Percentiles rank a stretch among this genome's conserved stretches.
Conservation (phyloP, 2,113 vertebrate species). For the Tricholaema leucomelas region DNA sequence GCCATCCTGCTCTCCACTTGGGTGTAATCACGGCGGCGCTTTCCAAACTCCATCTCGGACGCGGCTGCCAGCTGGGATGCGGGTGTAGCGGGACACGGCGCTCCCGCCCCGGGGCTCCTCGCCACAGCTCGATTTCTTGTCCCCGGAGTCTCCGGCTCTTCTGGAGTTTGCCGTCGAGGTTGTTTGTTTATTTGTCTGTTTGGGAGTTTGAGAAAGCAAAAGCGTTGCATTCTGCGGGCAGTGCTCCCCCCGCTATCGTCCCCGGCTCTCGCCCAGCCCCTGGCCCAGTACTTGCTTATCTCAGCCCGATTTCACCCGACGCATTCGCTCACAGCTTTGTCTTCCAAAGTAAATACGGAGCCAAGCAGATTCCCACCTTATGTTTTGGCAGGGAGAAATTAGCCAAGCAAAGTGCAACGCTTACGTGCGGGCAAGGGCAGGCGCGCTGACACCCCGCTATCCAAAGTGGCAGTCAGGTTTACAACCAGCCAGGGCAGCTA, state of each 20-base stretch:
- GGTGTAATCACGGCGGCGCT: slow-evolving; percentile 75
- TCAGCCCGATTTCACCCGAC: neutral
- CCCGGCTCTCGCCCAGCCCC: neutral
- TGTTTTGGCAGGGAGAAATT: slow-evolving; percentile 39
- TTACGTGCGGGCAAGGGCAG: neutral
- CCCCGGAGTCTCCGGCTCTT: neutral
- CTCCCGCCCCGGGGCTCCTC: neutral
- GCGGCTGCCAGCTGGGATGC: slow-evolving; percentile 70
- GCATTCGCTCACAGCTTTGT: neutral
- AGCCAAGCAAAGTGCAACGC: slow-evolving; percentile 6
- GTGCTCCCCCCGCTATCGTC: neutral
- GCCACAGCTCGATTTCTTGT: neutral
- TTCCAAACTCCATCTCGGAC: no score
- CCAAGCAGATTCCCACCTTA: slow-evolving; percentile 20
- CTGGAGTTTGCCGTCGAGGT: neutral
- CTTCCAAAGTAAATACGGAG: neutral
- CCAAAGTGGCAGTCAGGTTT: neutral
- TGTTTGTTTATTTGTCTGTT: neutral
- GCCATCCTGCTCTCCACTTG: slow-evolving; percentile 79
- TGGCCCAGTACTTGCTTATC: neutral
- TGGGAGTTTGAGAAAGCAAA: neutral
- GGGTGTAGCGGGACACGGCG: neutral
- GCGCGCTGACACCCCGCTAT: neutral
- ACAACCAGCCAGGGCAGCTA: neutral
- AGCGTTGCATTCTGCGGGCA: neutral